Conservation (phyloP, 2,888 invertebrate species). For the Unio pictorum region DNA sequence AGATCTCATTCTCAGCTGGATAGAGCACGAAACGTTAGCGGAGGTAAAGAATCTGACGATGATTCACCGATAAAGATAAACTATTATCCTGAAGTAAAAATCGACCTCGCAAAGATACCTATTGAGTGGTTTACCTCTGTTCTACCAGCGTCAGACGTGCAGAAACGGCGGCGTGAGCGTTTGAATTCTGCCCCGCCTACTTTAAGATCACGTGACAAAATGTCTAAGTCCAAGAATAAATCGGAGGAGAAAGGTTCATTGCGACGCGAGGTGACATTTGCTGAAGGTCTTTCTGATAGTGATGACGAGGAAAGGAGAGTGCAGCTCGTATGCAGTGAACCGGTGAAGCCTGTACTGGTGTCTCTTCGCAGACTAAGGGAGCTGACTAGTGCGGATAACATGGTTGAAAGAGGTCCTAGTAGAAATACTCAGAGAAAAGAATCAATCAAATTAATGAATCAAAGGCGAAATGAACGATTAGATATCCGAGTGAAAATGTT, state of each 20-base stretch:
- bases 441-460: conserved; percentile 15
- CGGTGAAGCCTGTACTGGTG: conserved; percentile 43
- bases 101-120: conserved; percentile 16
- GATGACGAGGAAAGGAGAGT: conserved; percentile 14
- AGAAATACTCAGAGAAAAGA: conserved; percentile 27
- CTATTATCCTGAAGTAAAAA: too few relatives aligned
- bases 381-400: conserved; percentile 37
- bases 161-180: conserved; percentile 24
- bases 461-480: conserved; percentile 12
- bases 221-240: conserved; percentile 3
- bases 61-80: conserved; percentile 15
- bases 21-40: conserved; percentile 22
- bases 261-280: conserved; percentile 1
- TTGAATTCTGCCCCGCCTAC: conserved; percentile 33
- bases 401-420: conserved; percentile 37
- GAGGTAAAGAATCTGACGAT: conserved; percentile 16
- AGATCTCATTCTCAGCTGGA: conserved; percentile 11
- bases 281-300: conserved; percentile 8
- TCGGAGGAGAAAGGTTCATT: not conserved
- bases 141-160: conserved; percentile 42
- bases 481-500: conserved; percentile 25
- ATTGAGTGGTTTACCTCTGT: conserved; percentile 42
- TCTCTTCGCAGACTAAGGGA: conserved; percentile 43
- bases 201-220: conserved; percentile 4
- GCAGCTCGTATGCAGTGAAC: conserved; percentile 33